A percentile compares a stretch with the other conserved stretches of the same genome.
phyloP scores from a whole-genome alignment of 2,888 invertebrate genomes.

The Yponomeuta sedellus region DNA sequence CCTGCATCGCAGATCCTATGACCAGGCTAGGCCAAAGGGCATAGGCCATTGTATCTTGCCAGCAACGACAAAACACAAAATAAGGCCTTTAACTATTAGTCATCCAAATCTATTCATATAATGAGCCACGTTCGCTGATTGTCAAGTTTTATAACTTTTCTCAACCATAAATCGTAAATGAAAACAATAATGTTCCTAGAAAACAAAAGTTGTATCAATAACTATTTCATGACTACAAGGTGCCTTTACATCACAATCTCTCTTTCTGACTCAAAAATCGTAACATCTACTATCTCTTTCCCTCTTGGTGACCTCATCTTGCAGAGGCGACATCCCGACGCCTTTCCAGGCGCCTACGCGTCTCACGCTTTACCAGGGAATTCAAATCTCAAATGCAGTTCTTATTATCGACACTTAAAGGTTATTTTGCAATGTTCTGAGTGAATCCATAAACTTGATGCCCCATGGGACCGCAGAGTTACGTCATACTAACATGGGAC shows the following conservation, averaged over 20 bases:
- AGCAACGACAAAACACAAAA: too few species aligned
- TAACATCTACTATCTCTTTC: slow-evolving; percentile 1
- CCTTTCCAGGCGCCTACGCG: slow-evolving; percentile 13
- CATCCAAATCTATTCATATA: too few species aligned
- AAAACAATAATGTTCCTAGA: neutral
- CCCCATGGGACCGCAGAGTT: slow-evolving; percentile 37
- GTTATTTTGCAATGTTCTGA: slow-evolving; percentile 20
- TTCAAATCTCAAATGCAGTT: neutral
- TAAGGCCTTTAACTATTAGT: too few species aligned
- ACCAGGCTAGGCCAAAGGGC: too few species aligned
- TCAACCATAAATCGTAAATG: neutral
- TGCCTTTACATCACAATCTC: neutral
- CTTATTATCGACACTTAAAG: slow-evolving; percentile 22
- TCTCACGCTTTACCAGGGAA: neutral
- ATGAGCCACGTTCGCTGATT: too few species aligned
- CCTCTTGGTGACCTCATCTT: slow-evolving; percentile 8
- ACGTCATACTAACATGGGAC: slow-evolving; percentile 38
- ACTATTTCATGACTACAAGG: neutral
- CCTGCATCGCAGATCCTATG: too few species aligned
- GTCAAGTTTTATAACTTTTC: too few species aligned
- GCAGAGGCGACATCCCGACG: slow-evolving; percentile 8
- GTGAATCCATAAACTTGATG: slow-evolving; percentile 8
- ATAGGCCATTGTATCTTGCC: too few species aligned
- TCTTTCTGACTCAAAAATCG: slow-evolving; percentile 2
- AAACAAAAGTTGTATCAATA: neutral